These are phyloP conservation scores for Venturia canescens DNA, from an alignment of 1,140 invertebrate genomes.

Conservation along the genomic window DNA sequence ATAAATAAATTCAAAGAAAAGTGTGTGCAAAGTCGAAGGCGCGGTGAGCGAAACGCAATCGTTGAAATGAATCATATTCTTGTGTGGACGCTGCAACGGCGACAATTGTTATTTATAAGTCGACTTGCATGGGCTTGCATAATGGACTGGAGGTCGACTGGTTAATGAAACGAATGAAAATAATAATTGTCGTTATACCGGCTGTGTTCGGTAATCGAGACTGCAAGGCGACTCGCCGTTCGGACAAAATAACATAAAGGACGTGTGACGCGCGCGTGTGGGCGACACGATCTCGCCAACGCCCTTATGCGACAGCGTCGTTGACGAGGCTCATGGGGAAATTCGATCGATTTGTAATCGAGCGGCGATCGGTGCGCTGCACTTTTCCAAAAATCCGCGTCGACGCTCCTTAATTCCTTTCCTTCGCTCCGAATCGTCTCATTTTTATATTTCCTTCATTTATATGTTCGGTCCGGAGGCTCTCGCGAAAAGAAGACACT, in stretches of 20 bases:
- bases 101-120: constrained; percentile 10
- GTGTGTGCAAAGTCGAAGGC: not conserved
- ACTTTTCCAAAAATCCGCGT: no score
- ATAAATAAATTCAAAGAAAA: not conserved
- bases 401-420: no score
- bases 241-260: not conserved
- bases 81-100: not conserved
- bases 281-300: constrained; percentile 10
- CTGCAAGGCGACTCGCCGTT: not conserved
- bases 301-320: not conserved
- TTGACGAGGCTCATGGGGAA: not conserved
- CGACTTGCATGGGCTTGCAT: not conserved
- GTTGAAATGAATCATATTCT: no score
- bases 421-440: no score
- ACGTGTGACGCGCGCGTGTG: not conserved
- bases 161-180: not conserved
- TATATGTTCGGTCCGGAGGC: no score
- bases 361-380: no score
- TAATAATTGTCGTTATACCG: not conserved
- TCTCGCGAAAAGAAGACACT: no score
- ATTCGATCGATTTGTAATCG: not conserved
- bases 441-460: no score
- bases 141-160: not conserved
- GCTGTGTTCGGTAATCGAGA: not conserved
- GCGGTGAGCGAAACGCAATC: no score